These are phyloP conservation scores for Petrocephalus zakoni DNA, from an alignment of 2,113 vertebrate species.

Conservation along the genomic window DNA sequence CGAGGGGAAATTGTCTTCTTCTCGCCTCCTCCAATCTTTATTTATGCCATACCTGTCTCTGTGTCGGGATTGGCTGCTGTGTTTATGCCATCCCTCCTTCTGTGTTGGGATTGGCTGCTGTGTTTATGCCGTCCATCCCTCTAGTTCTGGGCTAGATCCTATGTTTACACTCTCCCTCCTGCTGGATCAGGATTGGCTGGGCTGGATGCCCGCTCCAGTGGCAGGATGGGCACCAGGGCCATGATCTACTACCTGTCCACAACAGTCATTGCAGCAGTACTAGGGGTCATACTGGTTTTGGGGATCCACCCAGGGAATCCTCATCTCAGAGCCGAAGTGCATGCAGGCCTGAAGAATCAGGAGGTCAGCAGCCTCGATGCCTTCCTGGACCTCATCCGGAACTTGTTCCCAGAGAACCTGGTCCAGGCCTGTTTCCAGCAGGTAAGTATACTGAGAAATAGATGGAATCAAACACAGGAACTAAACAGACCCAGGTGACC, in stretches of 20 bases:
- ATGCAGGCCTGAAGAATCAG: slow-evolving; percentile 42
- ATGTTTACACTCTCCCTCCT: not conserved
- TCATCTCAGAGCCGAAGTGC: slow-evolving; percentile 49
- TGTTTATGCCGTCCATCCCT: not conserved
- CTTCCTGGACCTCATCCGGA: slow-evolving; percentile 74
- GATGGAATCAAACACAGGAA: not conserved
- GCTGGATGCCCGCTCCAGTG: slow-evolving; percentile 71
- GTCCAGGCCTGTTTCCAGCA: slow-evolving; percentile 76
- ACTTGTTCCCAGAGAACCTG: slow-evolving; percentile 76
- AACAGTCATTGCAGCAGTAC: slow-evolving; percentile 66
- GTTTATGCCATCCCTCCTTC: not conserved
- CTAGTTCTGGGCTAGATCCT: not conserved
- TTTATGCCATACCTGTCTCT: no score
- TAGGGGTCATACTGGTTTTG: slow-evolving; percentile 73
- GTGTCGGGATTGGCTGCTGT: not conserved
- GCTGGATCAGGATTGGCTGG: slow-evolving; percentile 67
- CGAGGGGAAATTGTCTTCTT: no score
- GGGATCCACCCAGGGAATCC: slow-evolving; percentile 74
- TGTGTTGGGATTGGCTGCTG: not conserved
- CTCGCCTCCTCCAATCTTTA: no score
- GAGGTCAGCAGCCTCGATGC: slow-evolving; percentile 75
- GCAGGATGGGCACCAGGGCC: slow-evolving; percentile 72
- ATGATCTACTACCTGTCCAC: slow-evolving; percentile 79
- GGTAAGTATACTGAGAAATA: slow-evolving; percentile 44
- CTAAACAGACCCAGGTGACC: not conserved